phyloP scores from a whole-genome alignment of 2,888 invertebrate species.

The Rhamnusium bicolor region DNA sequence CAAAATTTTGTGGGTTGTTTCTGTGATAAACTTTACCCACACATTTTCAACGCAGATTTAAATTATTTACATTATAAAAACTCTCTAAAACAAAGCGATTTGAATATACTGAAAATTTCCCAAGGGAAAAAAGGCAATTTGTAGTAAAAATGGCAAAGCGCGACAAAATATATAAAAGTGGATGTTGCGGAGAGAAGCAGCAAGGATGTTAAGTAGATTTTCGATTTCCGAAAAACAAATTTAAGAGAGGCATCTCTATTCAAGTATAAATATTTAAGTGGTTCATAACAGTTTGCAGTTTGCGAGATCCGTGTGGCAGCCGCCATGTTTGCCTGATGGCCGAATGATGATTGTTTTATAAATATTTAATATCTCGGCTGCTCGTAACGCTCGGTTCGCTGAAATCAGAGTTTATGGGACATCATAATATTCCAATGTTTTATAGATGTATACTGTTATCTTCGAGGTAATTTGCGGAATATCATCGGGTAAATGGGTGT shows the following conservation, averaged over 20 bases:
- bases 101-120: not conserved
- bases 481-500: slow-evolving; percentile 65
- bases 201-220: slow-evolving; percentile 51
- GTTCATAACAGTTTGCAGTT: slow-evolving; percentile 72
- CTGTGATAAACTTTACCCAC: no score
- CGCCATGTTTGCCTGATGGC: slow-evolving; percentile 72
- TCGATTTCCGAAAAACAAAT: slow-evolving; percentile 67
- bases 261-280: slow-evolving; percentile 72
- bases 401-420: slow-evolving; percentile 73
- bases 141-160: slow-evolving; percentile 38
- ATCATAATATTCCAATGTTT: slow-evolving; percentile 71
- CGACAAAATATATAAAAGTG: slow-evolving; percentile 37
- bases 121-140: slow-evolving; percentile 36
- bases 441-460: slow-evolving; percentile 70
- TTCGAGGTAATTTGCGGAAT: slow-evolving; percentile 66
- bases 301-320: slow-evolving; percentile 65
- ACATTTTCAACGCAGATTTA: no score
- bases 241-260: slow-evolving; percentile 72
- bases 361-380: slow-evolving; percentile 68
- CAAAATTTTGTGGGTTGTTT: no score
- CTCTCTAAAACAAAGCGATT: no score
- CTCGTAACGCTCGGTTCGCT: slow-evolving; percentile 65
- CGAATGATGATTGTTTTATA: slow-evolving; percentile 73
- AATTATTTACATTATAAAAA: no score
- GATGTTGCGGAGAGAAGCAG: not conserved